Base-by-base conservation (phyloP, 2,797 vertebrate species). In the Rhincodon typus region DNA sequence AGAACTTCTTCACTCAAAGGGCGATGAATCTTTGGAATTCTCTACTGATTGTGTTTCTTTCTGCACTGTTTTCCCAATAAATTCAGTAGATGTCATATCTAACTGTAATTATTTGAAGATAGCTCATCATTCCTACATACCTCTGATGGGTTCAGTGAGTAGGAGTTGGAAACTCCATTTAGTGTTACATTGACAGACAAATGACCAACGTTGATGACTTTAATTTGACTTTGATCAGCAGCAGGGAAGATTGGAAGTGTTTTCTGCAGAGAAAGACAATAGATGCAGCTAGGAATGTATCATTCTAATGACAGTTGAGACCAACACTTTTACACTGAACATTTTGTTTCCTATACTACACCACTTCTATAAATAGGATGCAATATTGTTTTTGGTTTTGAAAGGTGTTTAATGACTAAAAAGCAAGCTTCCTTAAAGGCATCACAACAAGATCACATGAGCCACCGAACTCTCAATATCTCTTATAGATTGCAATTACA, bases 231-330 rank as follows among this genome's bases (percentile, higher is more conserved):
- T 96, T 99, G 96, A 0, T 96, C 97, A 95, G 95, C 95, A 1
- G 96, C 96, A 95, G 99, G 99, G 96, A 99, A 99, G 82, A 95
- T 96, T 19, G 99, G 99, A 79, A 98, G 96, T 23, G 98, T 98
- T 98, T 98, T 98, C 99, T 99, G 96, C 95, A 97, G 96, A 88
- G 79, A 96, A 96, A 95, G 66, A 82, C 96, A 96, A 12, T 77
- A 67, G 38, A 74, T 70, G n/a, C 23, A 74, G 25, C 12, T 38
- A 50, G 66, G 88, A 77, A 53, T 21, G 50, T 17, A 34, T 62
- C 13, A 91, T 38, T 62, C 17, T 21, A 66, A n/a, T 66, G 12
- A 21, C 12, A 69, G 21, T 23, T 38, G 34, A 66, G n/a, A 23
- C 79, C 17, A 6, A 42, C 17, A 84, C 19, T 42, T 46, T 84